These are phyloP conservation scores for Cyclina sinensis DNA, from an alignment of 1,140 invertebrate species.

Conservation along the genomic window DNA sequence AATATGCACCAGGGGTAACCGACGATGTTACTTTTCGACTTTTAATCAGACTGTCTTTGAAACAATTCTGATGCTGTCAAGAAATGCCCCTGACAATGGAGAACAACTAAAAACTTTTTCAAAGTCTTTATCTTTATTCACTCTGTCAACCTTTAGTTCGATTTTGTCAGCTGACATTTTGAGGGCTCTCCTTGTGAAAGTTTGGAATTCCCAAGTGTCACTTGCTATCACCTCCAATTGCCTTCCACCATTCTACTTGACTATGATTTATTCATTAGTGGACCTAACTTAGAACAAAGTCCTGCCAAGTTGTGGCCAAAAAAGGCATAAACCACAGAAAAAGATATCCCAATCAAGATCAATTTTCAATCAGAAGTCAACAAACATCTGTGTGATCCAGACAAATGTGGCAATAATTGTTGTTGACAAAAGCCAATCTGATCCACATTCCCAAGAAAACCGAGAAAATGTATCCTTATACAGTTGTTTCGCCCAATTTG, in stretches of 20 bases:
- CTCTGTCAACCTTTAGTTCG: constrained; percentile 43
- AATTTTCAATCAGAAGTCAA: constrained; percentile 53
- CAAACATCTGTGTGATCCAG: constrained; percentile 56
- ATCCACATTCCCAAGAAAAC: not conserved
- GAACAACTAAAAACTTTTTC: not conserved
- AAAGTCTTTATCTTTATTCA: constrained; percentile 15
- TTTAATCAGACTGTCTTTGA: too few species aligned
- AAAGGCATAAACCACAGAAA: constrained; percentile 23
- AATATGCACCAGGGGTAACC: too few species aligned
- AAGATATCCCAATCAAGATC: constrained; percentile 42
- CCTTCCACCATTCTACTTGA: not conserved
- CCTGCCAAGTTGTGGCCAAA: not conserved
- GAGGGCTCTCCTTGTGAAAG: constrained; percentile 20
- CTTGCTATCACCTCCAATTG: not conserved
- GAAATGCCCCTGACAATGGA: not conserved
- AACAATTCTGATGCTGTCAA: not conserved
- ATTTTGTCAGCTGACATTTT: constrained; percentile 36
- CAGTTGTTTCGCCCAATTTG: constrained; percentile 14
- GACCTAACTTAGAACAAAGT: constrained; percentile 39
- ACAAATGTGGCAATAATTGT: constrained; percentile 51
- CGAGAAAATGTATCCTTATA: constrained; percentile 49
- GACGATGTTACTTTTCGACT: too few species aligned
- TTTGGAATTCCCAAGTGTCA: constrained; percentile 44
- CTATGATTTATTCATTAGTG: constrained; percentile 48
- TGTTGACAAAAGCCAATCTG: not conserved